Evolutionary conservation across 30 jellyfish, hydroid and myxozoan genomes (phyloP), one percentile per base, ranked within the genome.

Genomic region (Cassiopea xamachana): DNA sequence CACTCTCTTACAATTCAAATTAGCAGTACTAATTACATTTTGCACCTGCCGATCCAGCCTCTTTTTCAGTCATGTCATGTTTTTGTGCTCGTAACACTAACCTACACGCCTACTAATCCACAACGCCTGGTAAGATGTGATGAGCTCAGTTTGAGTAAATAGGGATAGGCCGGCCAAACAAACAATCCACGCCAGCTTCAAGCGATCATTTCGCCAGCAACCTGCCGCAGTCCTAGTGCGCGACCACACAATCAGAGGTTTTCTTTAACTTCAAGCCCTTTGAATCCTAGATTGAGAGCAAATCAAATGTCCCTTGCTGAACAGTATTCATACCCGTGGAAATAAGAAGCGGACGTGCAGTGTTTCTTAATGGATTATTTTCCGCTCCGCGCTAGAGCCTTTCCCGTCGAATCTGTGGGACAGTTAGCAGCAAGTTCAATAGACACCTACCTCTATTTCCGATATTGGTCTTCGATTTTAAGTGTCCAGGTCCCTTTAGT

Each of bases 41-140:
- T 78, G 87, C 87, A 78, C 87, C 87, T 78, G 87, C 74, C 16
- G 75, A 27, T 3, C 87, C 87, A 27, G 3, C 69, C 87, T 58
- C 73, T 27, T 48, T 6, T 60, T 58, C 80, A 71, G 27, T 71
- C 27, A 71, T n/a, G 15, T 27, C 55, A 15, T 0, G 50, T 71
- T 71, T 68, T 78, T 78, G 60, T 78, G 48, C 46, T 9, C 75
- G 12, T 0, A 8, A 5, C 0, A 43, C 87, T 48, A 78, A 78
- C 87, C 14, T 78, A 46, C 87, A 49, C 87, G 87, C 87, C 87
- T 60, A 78, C 87, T 70, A n/a, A 43, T n/a, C 69, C 75, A 51
- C 51, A 60, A 44, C n/a, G 87, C 87, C 17, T 78, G n/a, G 87
- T 1, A 10, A 48, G 73, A 8, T 75, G 1, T 78, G 59, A 49